Conservation (phyloP, 2,113 vertebrate genomes). For the Rhinichthys klamathensis region DNA sequence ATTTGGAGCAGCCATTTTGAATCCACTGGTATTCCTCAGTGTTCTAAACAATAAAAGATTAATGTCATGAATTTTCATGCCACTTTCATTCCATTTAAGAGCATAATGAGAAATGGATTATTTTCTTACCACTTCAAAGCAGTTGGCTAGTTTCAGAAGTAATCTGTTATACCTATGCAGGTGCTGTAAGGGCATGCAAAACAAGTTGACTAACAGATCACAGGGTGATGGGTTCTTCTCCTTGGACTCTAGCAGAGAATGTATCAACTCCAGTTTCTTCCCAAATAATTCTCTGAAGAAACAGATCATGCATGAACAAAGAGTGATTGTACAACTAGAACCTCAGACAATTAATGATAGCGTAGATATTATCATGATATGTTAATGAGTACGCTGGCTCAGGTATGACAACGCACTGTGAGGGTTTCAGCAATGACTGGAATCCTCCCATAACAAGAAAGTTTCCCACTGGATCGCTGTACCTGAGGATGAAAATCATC, state of each 20-base stretch:
- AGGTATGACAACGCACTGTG: conserved; percentile 79
- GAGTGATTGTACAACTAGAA: not conserved
- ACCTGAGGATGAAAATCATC: conserved; percentile 71
- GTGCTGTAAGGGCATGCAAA: conserved; percentile 88
- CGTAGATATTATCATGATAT: not conserved
- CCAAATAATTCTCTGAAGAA: conserved; percentile 84
- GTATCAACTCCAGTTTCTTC: conserved; percentile 80
- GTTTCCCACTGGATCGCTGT: conserved; percentile 85
- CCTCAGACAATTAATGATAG: not conserved
- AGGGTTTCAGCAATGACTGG: conserved; percentile 86
- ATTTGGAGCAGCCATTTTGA: conserved; percentile 84
- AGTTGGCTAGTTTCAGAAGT: conserved; percentile 89
- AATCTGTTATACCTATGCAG: conserved; percentile 86
- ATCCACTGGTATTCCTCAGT: conserved; percentile 89
- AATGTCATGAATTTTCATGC: not conserved
- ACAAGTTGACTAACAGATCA: conserved; percentile 82
- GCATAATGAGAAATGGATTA: not conserved
- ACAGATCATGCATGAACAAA: not conserved
- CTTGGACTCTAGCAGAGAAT: conserved; percentile 79
- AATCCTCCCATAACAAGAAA: conserved; percentile 97
- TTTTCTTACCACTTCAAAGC: conserved; percentile 91
- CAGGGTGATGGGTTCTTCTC: conserved; percentile 74
- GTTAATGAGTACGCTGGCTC: not conserved
- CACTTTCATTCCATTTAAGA: not conserved
- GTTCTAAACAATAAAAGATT: conserved; percentile 62